Evolutionary conservation across 2,888 invertebrate species (phyloP).

Genomic region (Villa cingulata): DNA sequence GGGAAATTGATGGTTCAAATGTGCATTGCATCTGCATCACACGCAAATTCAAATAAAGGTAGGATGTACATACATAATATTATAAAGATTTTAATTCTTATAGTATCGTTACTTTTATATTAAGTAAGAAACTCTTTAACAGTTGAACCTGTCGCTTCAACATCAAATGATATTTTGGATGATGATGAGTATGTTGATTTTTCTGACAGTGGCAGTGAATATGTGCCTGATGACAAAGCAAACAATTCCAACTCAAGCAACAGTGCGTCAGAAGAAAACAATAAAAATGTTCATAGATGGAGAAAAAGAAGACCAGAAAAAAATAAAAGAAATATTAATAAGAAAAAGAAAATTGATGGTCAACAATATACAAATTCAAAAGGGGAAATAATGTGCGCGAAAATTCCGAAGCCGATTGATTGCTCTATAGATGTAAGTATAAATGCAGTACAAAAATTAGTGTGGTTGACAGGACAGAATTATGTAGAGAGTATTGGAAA

Average conservation of each 20-base stretch:
- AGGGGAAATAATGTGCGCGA: neutral
- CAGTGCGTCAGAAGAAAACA: neutral
- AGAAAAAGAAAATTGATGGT: neutral
- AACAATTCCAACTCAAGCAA: neutral
- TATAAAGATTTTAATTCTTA: too few species aligned
- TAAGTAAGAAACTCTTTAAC: too few species aligned
- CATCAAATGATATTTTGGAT: neutral
- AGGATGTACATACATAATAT: too few species aligned
- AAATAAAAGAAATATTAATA: neutral
- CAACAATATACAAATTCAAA: neutral
- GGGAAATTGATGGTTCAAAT: too few species aligned
- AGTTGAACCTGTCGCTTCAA: neutral
- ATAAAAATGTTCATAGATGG: neutral
- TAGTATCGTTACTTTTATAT: too few species aligned
- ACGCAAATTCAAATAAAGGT: too few species aligned
- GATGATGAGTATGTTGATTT: neutral
- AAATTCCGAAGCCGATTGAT: neutral
- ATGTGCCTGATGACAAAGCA: neutral
- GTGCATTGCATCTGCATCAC: too few species aligned
- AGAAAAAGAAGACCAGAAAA: neutral
- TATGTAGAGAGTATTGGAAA: neutral
- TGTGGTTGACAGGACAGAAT: neutral
- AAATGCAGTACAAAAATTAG: neutral
- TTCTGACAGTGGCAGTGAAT: neutral
- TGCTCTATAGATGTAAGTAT: neutral